These are phyloP conservation scores for Condylostylus longicornis DNA, from an alignment of 1,140 invertebrate genomes.

Conservation along the genomic window DNA sequence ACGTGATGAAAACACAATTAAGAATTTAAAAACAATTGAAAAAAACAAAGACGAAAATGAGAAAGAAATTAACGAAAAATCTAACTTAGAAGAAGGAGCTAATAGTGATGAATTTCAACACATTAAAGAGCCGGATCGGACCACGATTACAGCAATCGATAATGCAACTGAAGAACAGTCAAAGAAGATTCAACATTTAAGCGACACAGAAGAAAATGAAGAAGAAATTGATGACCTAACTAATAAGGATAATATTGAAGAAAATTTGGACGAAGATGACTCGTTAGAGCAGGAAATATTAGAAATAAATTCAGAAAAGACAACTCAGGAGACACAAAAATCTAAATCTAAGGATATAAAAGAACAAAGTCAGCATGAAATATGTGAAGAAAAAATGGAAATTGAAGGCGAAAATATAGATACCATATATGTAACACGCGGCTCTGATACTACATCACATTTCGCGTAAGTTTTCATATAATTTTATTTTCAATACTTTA, in stretches of 20 bases:
- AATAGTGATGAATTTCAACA: conserved; percentile 57
- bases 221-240: conserved; percentile 40
- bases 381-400: conserved; percentile 38
- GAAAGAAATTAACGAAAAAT: conserved; percentile 34
- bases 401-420: conserved; percentile 59
- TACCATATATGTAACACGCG: conserved; percentile 51
- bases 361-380: conserved; percentile 27
- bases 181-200: conserved; percentile 45
- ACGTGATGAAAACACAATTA: conserved; percentile 33
- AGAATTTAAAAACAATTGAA: conserved; percentile 43
- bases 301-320: conserved; percentile 37
- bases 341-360: conserved; percentile 35
- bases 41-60: conserved; percentile 33
- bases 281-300: conserved; percentile 31
- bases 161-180: conserved; percentile 71
- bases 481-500: neutral
- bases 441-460: conserved; percentile 49
- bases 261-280: conserved; percentile 20
- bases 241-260: conserved; percentile 38
- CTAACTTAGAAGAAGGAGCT: conserved; percentile 34
- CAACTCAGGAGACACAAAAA: conserved; percentile 33
- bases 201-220: conserved; percentile 39
- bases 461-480: conserved; percentile 32
- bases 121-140: conserved; percentile 60
- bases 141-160: conserved; percentile 44